phyloP scores from a whole-genome alignment of 2,888 invertebrate genomes.

The Sicus ferrugineus region DNA sequence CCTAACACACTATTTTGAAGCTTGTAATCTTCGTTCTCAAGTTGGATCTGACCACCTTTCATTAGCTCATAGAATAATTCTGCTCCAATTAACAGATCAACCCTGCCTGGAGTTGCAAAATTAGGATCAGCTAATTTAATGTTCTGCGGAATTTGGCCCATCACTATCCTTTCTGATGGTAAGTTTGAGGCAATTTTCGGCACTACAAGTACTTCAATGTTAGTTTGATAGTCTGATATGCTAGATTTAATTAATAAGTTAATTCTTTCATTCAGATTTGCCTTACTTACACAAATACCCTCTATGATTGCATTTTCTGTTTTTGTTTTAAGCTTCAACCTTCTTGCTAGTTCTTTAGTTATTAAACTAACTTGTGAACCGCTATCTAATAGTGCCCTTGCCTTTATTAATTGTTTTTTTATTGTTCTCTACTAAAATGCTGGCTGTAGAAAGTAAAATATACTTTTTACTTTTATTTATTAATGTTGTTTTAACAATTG shows the following conservation, averaged over 20 bases:
- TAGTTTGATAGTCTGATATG: neutral
- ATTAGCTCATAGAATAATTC: neutral
- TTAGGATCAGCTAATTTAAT: neutral
- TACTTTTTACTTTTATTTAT: neutral
- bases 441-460: neutral
- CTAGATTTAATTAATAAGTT: neutral
- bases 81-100: slow-evolving; percentile 8
- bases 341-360: neutral
- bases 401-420: neutral
- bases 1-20: slow-evolving; percentile 8
- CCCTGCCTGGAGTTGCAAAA: neutral
- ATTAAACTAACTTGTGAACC: slow-evolving; percentile 2
- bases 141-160: neutral
- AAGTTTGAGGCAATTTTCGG: neutral
- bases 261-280: slow-evolving; percentile 2
- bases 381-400: slow-evolving; percentile 1
- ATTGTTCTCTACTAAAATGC: neutral
- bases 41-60: neutral
- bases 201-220: neutral
- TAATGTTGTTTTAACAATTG: neutral
- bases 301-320: neutral
- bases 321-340: neutral
- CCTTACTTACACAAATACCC: neutral
- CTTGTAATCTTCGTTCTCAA: neutral
- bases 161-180: slow-evolving; percentile 1